phyloP scores from a whole-genome alignment of 2,888 invertebrate genomes.

The Plemyria rubiginata region DNA sequence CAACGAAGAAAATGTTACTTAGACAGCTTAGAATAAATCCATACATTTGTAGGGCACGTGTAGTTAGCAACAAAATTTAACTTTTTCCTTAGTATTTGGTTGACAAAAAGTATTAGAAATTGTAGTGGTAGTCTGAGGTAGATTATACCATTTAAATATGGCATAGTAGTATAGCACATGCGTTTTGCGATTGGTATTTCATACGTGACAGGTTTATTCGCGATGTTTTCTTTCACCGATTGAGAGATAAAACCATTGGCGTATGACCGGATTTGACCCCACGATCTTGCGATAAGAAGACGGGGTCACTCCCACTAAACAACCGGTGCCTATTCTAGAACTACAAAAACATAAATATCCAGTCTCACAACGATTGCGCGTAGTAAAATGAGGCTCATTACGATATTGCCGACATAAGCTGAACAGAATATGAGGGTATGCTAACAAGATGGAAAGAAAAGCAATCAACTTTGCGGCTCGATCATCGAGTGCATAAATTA shows the following conservation, averaged over 20 bases:
- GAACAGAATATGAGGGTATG: conserved; percentile 40
- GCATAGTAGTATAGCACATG: no score
- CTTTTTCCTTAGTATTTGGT: no score
- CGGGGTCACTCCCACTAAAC: no score
- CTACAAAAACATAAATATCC: conserved; percentile 11
- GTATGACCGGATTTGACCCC: no score
- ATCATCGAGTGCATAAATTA: conserved; percentile 62
- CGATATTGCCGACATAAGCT: conserved; percentile 30
- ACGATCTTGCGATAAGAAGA: no score
- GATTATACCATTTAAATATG: no score
- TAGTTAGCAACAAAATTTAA: background rate
- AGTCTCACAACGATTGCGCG: conserved; percentile 12
- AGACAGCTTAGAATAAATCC: conserved; percentile 39
- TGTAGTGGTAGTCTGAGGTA: no score
- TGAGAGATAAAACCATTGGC: no score
- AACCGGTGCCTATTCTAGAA: background rate
- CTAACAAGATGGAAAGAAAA: conserved; percentile 58
- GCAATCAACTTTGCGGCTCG: conserved; percentile 51
- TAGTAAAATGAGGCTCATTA: conserved; percentile 37
- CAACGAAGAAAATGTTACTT: conserved; percentile 67
- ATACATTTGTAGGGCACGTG: background rate
- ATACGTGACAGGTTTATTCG: no score
- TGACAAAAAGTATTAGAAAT: no score
- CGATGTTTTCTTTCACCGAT: no score
- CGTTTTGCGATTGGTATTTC: no score